Evolutionary conservation across 2,888 invertebrate genomes (phyloP).

Genomic region (Dryobotodes eremita): DNA sequence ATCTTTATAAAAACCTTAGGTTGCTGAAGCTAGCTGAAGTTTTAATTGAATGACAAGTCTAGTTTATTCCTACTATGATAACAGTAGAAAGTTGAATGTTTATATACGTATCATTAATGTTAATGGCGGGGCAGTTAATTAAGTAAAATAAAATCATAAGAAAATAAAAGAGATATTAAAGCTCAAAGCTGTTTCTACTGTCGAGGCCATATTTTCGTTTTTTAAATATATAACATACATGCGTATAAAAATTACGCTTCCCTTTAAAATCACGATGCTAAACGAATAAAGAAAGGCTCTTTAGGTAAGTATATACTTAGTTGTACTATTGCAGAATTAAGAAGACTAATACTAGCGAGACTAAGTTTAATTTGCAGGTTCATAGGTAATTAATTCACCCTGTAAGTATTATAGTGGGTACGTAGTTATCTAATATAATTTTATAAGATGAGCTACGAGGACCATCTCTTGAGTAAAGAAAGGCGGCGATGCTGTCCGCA

Average conservation of each 20-base stretch:
- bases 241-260: not conserved
- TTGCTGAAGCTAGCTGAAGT: not conserved
- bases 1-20: not conserved
- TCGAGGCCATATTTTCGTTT: too few relatives aligned
- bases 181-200: not conserved
- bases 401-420: conserved; percentile 19
- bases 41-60: not conserved
- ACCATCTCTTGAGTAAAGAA: conserved; percentile 81
- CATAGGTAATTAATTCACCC: conserved; percentile 17
- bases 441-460: conserved; percentile 76
- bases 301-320: not conserved
- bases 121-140: not conserved
- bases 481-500: conserved; percentile 82
- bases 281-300: not conserved
- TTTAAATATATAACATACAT: not conserved
- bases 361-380: not conserved
- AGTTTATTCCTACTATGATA: not conserved
- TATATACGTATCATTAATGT: not conserved
- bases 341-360: not conserved
- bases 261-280: not conserved
- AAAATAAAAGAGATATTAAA: not conserved
- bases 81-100: not conserved
- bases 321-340: not conserved
- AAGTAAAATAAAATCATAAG: not conserved
- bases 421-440: conserved; percentile 67